Percentiles rank a stretch among this genome's conserved stretches.
Conservation (phyloP, 2,888 invertebrate species). For the Drosophila differens region DNA sequence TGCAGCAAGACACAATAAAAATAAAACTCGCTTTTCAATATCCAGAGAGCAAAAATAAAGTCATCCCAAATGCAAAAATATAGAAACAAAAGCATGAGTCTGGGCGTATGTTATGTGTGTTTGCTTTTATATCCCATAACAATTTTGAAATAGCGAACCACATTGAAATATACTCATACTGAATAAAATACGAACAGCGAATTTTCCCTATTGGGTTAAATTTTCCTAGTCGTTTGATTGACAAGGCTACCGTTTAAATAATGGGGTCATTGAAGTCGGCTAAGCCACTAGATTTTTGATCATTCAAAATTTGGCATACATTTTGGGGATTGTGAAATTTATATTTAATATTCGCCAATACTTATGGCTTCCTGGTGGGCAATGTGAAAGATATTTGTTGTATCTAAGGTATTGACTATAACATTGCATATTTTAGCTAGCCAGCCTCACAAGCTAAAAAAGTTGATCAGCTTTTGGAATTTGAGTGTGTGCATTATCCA, state of each 20-base stretch:
- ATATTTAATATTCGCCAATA: neutral
- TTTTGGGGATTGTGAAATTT: neutral
- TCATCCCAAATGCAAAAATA: slow-evolving; percentile 14
- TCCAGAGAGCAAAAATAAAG: slow-evolving; percentile 6
- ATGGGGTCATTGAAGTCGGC: neutral
- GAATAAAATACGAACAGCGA: neutral
- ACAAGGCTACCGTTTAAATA: neutral
- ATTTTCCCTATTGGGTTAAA: no score
- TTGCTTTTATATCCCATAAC: neutral
- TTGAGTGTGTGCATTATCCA: slow-evolving; percentile 48
- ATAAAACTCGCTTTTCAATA: slow-evolving; percentile 4
- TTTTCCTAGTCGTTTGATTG: neutral
- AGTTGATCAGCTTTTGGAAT: slow-evolving; percentile 19
- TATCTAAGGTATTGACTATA: neutral
- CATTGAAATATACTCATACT: neutral
- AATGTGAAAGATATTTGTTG: slow-evolving; percentile 6
- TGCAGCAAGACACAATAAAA: neutral
- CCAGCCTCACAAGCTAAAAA: neutral
- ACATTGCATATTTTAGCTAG: neutral
- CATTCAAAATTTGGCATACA: neutral
- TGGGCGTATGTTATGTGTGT: neutral
- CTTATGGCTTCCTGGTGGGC: neutral
- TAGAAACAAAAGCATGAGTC: neutral
- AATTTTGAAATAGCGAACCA: neutral
- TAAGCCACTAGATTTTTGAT: neutral